Percentiles rank a stretch among this genome's conserved stretches.
These are phyloP conservation scores for Coracopsis vasa DNA, from an alignment of 2,113 vertebrate genomes.

Conservation along the genomic window DNA sequence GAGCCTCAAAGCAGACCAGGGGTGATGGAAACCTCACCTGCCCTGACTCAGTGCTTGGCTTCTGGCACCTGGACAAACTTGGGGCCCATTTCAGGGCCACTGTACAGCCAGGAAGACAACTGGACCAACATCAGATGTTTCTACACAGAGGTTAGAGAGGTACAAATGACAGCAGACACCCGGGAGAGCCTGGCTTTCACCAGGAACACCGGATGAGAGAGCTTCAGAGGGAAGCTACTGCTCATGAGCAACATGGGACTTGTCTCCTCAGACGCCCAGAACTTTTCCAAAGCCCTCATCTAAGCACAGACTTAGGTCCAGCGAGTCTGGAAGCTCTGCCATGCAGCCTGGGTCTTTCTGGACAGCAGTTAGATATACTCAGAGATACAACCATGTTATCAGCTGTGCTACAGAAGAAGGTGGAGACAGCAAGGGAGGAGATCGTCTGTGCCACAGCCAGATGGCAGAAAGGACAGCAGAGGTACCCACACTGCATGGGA, in stretches of 20 bases:
- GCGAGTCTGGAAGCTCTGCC: background rate
- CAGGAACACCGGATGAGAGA: fast-evolving
- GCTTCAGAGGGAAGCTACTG: background rate
- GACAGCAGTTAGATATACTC: background rate
- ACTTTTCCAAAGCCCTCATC: background rate
- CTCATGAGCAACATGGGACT: fast-evolving
- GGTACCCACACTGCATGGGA: no score
- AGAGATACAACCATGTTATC: background rate
- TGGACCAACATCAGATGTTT: background rate
- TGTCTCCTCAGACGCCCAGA: background rate
- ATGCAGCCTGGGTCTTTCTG: background rate
- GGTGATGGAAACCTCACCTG: background rate
- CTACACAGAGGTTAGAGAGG: background rate
- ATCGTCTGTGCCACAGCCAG: background rate
- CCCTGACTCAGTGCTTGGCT: background rate
- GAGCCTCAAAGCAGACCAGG: background rate
- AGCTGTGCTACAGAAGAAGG: fast-evolving
- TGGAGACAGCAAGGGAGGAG: background rate
- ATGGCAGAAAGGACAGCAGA: background rate
- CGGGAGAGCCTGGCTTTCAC: background rate
- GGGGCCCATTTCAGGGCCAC: background rate
- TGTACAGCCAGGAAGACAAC: background rate
- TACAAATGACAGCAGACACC: background rate
- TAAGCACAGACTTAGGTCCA: background rate
- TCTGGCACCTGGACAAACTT: background rate